Base-by-base conservation (phyloP, 2,113 vertebrate species). In the Poeciliopsis turrubarensis region DNA sequence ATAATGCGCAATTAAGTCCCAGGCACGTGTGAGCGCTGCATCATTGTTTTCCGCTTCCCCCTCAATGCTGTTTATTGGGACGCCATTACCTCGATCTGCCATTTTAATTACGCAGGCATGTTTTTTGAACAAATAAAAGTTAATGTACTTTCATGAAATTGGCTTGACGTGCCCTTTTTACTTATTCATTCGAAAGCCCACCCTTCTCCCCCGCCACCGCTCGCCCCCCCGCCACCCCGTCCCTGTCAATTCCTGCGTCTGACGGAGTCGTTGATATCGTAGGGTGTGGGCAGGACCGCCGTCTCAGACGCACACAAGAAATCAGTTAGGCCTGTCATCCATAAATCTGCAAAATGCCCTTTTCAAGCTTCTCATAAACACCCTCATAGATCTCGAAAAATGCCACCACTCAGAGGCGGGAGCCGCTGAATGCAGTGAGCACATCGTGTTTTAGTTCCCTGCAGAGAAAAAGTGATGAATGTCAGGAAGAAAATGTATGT, bases 141-240 rank as follows among this genome's bases (percentile, higher is more conserved):
- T 93, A 93, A 94, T 93, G 91, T 92, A 91, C 77, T 93, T 93
- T 93, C 88, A 88, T 91, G 89, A 91, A 91, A 92, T 85, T 81
- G 76, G 82, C 79, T 87, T 79, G 85, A 91, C 82, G 78, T 92
- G 92, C 92, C 92, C 89, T 94, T 93, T 93, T 90, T 85, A 85
- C 71, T 87, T 90, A 92, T 93, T 89, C 70, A 86, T 90, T 83
- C 77, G 82, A 72, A 83, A 60, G 67, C 70, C 70, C 54, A 15
- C 39, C 47, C n/a, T n/a, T 31, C 60, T 22, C 22, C 15, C 17
- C 54, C 32, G 3, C 13, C 44, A 5, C 15, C 15, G 3, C 29
- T 2, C 29, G 4, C 61, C 25, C 7, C 72, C 13, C 61, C 25
- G 4, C 13, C 44, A 19, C 44, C 15, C 14, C 61, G 26, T 65